A percentile compares a stretch with the other conserved stretches of the same genome.
These are phyloP conservation scores for Oncorhynchus gorbuscha DNA, from an alignment of 2,113 vertebrate genomes.

Conservation along the genomic window DNA sequence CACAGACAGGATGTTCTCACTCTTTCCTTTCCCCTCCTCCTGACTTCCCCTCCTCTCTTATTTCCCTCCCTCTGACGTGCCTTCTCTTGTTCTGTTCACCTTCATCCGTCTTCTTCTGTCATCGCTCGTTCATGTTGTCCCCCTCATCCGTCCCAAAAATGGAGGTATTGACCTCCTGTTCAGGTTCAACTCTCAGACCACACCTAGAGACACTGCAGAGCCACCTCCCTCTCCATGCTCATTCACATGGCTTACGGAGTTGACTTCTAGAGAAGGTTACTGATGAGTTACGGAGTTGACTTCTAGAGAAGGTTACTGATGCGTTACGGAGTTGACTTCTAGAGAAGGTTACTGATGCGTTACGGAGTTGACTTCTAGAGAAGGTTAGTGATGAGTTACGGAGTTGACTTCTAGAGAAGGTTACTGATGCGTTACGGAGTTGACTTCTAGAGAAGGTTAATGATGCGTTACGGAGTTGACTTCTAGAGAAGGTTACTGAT, in stretches of 20 bases:
- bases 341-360: not conserved
- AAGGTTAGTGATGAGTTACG: no score
- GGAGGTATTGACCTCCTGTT: conserved; percentile 51
- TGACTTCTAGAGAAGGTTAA: no score
- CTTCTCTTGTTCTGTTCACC: conserved; percentile 57
- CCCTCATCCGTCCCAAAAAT: conserved; percentile 40
- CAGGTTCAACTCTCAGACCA: conserved; percentile 41
- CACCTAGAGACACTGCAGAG: conserved; percentile 12
- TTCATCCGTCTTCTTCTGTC: conserved; percentile 62
- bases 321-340: not conserved
- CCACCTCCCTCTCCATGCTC: not conserved
- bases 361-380: no score
- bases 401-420: no score
- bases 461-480: no score
- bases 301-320: no score
- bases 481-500: no score
- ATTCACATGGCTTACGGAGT: not conserved
- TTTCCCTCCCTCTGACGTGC: conserved; percentile 46
- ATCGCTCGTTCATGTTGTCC: conserved; percentile 40
- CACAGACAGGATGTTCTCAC: conserved; percentile 50
- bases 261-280: not conserved
- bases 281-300: not conserved
- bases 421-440: no score
- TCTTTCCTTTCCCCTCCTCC: conserved; percentile 25
- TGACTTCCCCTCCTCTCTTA: conserved; percentile 36